Evolutionary conservation across 2,888 invertebrate species (phyloP).

Genomic region (Diaprepes abbreviatus): DNA sequence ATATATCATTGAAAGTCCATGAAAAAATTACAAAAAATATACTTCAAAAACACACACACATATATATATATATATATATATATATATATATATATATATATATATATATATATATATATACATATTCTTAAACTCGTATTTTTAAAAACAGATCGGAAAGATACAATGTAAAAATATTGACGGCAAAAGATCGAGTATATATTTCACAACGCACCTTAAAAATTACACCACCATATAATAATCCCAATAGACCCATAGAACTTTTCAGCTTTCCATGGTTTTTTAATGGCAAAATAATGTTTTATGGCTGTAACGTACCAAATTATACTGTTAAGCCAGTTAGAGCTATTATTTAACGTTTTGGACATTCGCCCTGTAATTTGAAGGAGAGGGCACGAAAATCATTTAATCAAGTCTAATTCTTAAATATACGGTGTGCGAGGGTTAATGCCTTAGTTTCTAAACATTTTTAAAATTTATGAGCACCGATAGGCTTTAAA

Average conservation of each 20-base stretch:
- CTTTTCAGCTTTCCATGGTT: conserved; percentile 23
- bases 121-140: no score
- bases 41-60: no score
- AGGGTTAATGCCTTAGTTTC: conserved; percentile 31
- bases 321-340: conserved; percentile 46
- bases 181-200: no score
- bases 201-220: no score
- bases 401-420: conserved; percentile 47
- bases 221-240: no score
- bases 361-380: conserved; percentile 49
- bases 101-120: no score
- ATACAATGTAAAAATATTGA: no score
- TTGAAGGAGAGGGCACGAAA: conserved; percentile 44
- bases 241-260: conserved; percentile 6
- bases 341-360: conserved; percentile 48
- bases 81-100: no score
- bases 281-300: conserved; percentile 51
- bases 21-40: no score
- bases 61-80: no score
- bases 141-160: no score
- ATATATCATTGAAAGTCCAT: no score
- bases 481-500: conserved; percentile 23
- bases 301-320: conserved; percentile 34
- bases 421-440: conserved; percentile 44
- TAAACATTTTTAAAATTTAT: conserved; percentile 44